Evolutionary conservation across 2,113 vertebrate species (phyloP).

Genomic region (Dascyllus trimaculatus): DNA sequence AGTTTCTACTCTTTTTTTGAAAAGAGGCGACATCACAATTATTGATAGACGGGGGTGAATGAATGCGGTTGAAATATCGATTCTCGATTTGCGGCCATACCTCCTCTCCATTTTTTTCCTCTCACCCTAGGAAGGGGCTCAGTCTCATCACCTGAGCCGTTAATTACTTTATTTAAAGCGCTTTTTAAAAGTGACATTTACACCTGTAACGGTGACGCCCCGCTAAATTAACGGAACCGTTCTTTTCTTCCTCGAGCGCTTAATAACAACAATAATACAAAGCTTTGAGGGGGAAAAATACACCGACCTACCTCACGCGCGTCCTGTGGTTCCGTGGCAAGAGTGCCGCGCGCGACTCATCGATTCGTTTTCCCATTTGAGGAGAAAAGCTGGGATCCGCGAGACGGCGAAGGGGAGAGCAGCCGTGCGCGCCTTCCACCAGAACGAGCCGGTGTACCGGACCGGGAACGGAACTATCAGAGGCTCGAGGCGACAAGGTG

Average conservation of each 20-base stretch:
- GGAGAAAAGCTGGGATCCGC: conserved; percentile 41
- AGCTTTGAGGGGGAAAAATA: neutral
- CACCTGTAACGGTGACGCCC: conserved; percentile 11
- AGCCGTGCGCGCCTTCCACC: conserved; percentile 56
- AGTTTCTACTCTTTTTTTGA: conserved; percentile 10
- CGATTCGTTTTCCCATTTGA: conserved; percentile 60
- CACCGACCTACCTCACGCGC: conserved; percentile 68
- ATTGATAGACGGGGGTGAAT: conserved; percentile 78
- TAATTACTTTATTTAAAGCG: neutral
- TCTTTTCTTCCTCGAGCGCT: neutral
- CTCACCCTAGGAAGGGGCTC: conserved; percentile 24
- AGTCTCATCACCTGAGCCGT: conserved; percentile 47
- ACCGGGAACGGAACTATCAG: conserved; percentile 64
- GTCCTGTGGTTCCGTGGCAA: conserved; percentile 60
- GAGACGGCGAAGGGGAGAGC: conserved; percentile 26
- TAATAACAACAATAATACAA: neutral
- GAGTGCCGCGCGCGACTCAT: conserved; percentile 66
- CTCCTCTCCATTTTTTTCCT: conserved; percentile 61
- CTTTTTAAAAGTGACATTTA: neutral
- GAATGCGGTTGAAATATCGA: conserved; percentile 83
- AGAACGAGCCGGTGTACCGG: conserved; percentile 57
- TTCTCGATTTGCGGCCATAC: conserved; percentile 78
- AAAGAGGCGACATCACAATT: conserved; percentile 61
- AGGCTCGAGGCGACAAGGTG: conserved; percentile 70
- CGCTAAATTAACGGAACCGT: neutral